phyloP scores from a whole-genome alignment of 1,140 invertebrate genomes.

The Neuroterus valhalla region DNA sequence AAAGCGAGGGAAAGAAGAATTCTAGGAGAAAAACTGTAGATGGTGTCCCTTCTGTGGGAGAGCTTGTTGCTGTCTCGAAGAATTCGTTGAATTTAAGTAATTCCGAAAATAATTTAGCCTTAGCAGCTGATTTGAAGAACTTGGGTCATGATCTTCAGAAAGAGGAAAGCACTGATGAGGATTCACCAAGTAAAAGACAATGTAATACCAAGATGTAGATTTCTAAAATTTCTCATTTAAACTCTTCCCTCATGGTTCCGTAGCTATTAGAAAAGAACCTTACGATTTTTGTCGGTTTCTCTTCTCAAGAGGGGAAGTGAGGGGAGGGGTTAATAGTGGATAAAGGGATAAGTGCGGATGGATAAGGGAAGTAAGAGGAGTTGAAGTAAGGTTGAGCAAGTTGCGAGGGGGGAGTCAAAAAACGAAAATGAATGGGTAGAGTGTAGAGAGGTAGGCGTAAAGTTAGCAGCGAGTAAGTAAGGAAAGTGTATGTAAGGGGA shows the following conservation, averaged over 20 bases:
- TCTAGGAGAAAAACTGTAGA: conserved; percentile 51
- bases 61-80: conserved; percentile 43
- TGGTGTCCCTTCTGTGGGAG: conserved; percentile 45
- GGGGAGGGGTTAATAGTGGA: background rate
- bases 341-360: background rate
- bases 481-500: no score
- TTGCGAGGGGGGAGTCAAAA: no score
- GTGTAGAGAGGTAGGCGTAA: no score
- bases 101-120: conserved; percentile 35
- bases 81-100: conserved; percentile 56
- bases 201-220: background rate
- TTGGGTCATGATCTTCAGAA: background rate
- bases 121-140: background rate
- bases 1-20: conserved; percentile 32
- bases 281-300: no score
- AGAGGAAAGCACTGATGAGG: background rate
- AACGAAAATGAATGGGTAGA: no score
- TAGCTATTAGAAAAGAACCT: no score
- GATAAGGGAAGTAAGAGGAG: no score
- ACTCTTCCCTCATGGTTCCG: background rate
- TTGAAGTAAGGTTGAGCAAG: no score
- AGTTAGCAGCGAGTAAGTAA: no score
- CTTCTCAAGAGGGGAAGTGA: no score
- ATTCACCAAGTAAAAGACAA: background rate
- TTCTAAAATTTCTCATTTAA: background rate